Conservation (phyloP, 2,113 vertebrate genomes). For the Arizona elegans region DNA sequence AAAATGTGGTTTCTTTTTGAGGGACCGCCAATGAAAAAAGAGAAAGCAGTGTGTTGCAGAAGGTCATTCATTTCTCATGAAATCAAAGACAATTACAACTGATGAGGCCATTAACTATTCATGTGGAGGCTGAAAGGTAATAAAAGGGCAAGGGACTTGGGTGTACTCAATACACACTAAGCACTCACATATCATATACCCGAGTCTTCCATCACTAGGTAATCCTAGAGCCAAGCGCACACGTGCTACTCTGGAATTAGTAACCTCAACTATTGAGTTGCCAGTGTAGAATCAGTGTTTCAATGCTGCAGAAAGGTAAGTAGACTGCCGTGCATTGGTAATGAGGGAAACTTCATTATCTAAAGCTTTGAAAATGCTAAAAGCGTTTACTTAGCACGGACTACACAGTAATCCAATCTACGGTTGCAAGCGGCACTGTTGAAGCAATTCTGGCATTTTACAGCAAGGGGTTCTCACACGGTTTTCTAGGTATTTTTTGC, state of each 20-base stretch:
- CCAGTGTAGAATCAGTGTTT: not conserved
- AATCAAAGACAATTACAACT: slow-evolving; percentile 69
- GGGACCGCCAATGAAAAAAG: slow-evolving; percentile 33
- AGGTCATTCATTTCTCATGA: slow-evolving; percentile 61
- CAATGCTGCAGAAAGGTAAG: not conserved
- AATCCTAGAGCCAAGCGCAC: slow-evolving; percentile 46
- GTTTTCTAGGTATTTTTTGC: not conserved
- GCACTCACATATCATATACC: slow-evolving; percentile 52
- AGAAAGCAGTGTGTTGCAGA: slow-evolving; percentile 39
- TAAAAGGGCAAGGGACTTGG: slow-evolving; percentile 59
- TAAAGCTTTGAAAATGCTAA: not conserved
- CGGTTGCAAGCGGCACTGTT: not conserved
- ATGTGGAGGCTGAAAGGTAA: slow-evolving; percentile 65
- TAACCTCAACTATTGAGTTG: not conserved
- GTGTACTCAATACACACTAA: slow-evolving; percentile 54
- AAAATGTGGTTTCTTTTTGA: slow-evolving; percentile 24
- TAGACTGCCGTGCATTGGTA: not conserved
- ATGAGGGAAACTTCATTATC: not conserved
- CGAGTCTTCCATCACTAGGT: slow-evolving; percentile 50
- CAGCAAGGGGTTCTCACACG: not conserved
- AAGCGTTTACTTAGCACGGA: not conserved
- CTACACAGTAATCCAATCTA: not conserved
- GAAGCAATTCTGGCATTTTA: not conserved
- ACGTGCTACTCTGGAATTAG: slow-evolving; percentile 27
- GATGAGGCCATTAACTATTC: slow-evolving; percentile 68